Percentiles rank a stretch among this genome's conserved stretches.
phyloP scores from a whole-genome alignment of 2,888 invertebrate genomes.

The Piscicola geometra region DNA sequence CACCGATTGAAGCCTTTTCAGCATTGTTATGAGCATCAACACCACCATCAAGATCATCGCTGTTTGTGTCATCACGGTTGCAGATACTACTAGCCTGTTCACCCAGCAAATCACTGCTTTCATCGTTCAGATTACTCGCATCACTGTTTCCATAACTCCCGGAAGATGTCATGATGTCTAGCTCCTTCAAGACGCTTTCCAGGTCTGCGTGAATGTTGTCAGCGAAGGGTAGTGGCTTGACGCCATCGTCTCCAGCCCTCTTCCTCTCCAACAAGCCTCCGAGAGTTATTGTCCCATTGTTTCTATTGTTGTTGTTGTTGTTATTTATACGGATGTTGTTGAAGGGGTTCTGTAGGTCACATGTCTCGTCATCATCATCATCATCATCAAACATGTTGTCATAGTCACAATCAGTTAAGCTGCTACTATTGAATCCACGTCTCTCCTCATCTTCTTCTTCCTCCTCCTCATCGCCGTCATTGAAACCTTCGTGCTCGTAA shows the following conservation, averaged over 20 bases:
- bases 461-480: background rate
- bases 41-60: too few species aligned
- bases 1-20: too few species aligned
- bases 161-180: constrained; percentile 8
- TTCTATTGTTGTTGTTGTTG: too few species aligned
- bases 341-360: background rate
- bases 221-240: background rate
- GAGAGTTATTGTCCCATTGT: background rate
- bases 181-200: constrained; percentile 24
- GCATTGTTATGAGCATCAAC: too few species aligned
- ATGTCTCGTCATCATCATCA: background rate
- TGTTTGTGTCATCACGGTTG: too few species aligned
- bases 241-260: background rate
- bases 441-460: background rate
- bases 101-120: too few species aligned
- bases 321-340: background rate
- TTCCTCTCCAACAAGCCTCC: constrained; percentile 5
- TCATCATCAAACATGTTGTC: background rate
- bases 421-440: background rate
- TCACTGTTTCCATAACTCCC: background rate
- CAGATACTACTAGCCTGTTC: too few species aligned
- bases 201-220: background rate
- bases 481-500: constrained; percentile 14
- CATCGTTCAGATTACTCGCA: background rate
- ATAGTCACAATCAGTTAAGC: background rate